Base-by-base conservation (phyloP, 2,113 vertebrate genomes). In the Mormyrus lacerda region DNA sequence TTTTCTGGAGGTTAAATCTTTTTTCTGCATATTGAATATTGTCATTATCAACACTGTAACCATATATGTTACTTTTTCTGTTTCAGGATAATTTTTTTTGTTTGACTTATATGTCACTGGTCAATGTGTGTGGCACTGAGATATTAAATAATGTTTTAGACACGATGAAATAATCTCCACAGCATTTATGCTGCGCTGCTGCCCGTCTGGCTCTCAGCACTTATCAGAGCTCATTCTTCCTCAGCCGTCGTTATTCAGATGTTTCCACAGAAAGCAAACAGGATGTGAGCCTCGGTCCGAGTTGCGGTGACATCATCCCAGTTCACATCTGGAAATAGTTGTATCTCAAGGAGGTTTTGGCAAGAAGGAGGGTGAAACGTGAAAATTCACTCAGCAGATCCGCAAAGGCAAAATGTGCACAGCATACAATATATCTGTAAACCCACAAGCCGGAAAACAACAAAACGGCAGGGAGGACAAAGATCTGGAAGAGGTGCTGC, bases 261-360 rank as follows among this genome's bases (percentile, higher is more conserved):
- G 21, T 88, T 88, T 88, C 69, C 69, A 69, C 85, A 82, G 86
- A 90, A 88, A 82, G 39, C n/a, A 35, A 90, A 69, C 85, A 87
- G 85, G 69, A 55, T 82, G 61, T 51, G n/a, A 55, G 76, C 42
- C 65, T 50, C n/a, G 21, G 19, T 87, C 89, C 39, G 73, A 55
- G 48, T n/a, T 82, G 24, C 10, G 27, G 51, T 90, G 85, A 90
- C 89, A 88, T 90, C 89, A 90, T 61, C 58, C 86, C 35, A 45
- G 44, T 48, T 27, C 48, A 83, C 89, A 90, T 90, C 69, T 90
- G 89, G 85, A 90, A 87, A 58, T 39, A 42, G 27, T 90, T 90
- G 73, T 55, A 21, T 47, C 35, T 31, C 24, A 61, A 27, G 24
- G 10, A 79, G 88, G 50, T 87, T 55, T 61, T 58, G 51, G 88